phyloP scores from a whole-genome alignment of 92 coral and sea anemone genomes.

The Parazoanthus darwini region DNA sequence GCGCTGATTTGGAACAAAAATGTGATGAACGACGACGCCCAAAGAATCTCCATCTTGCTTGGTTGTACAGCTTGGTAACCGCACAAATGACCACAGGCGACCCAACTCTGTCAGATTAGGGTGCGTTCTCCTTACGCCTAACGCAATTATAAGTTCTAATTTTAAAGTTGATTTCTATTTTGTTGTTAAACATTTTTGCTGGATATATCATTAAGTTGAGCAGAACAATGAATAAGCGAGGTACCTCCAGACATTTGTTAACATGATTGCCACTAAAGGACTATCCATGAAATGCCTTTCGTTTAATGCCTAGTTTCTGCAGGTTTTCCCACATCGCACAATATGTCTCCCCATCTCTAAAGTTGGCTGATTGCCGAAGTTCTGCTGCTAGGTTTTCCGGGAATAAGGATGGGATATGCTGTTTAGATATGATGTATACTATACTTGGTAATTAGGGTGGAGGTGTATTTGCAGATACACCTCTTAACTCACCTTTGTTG shows the following conservation, averaged over 20 bases:
- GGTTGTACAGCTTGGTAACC: too few relatives aligned
- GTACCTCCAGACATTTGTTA: not conserved
- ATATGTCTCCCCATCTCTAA: not conserved
- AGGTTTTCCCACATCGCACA: not conserved
- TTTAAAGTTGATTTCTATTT: too few relatives aligned
- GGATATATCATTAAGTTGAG: too few relatives aligned
- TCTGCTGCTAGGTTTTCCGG: not conserved
- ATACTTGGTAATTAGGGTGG: not conserved
- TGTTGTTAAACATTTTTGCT: not conserved
- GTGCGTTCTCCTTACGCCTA: too few relatives aligned
- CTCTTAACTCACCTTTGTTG: not conserved
- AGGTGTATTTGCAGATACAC: not conserved
- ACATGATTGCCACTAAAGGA: not conserved
- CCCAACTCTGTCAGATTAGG: too few relatives aligned
- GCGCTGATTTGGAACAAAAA: too few relatives aligned
- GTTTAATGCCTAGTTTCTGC: not conserved
- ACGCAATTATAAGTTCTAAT: too few relatives aligned
- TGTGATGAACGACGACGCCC: too few relatives aligned
- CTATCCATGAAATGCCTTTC: not conserved
- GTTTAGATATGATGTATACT: not conserved
- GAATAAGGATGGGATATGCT: not conserved
- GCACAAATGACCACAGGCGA: too few relatives aligned
- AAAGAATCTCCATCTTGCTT: too few relatives aligned
- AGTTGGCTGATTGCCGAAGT: not conserved
- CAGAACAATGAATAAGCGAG: too few relatives aligned